Base-by-base conservation (phyloP, 2,888 invertebrate species). In the Iphiclides podalirius region DNA sequence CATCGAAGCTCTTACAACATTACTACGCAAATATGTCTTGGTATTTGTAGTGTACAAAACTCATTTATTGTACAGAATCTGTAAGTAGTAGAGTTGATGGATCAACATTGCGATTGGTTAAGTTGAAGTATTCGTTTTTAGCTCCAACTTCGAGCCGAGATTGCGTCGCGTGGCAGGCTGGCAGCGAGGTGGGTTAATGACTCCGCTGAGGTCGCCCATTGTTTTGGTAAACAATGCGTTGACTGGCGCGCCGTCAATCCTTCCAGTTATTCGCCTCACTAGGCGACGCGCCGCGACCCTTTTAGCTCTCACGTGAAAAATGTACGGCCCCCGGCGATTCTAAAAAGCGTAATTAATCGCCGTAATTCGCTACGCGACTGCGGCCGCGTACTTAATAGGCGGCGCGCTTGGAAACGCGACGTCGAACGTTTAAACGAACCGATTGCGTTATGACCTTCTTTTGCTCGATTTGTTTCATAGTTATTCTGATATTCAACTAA, bases 181-280 rank as follows among this genome's bases (percentile, higher is more conserved):
- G 75, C 74, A n/a, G n/a, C 79, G 78, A 79, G 79, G 80, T 80
- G 70, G 86, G 87, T 86, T 87, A 88, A 87, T 85, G 87, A 87
- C 86, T 83, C 75, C 77, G 68, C 75, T 67, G 79, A 84, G 87
- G 86, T 83, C 79, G 77, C 14, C 86, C 72, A 87, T 88, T 88
- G 88, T 88, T 84, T 79, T 78, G 70, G 75, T 78, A 82, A 86
- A 88, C 88, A 88, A 88, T 88, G 78, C 83, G 67, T 60, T 70
- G n/a, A n/a, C n/a, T n/a, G 72, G 66, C 67, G 66, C 63, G 66
- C 70, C 80, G 76, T 77, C 83, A 78, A 79, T 82, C 79, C 79
- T 78, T 66, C 70, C 70, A 76, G 78, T 75, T 76, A 78, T 75
- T 74, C 75, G 79, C 74, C 72, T 76, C 73, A 77, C 75, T 78